Conservation (phyloP, 2,797 vertebrate genomes). For the Molossus molossus region DNA sequence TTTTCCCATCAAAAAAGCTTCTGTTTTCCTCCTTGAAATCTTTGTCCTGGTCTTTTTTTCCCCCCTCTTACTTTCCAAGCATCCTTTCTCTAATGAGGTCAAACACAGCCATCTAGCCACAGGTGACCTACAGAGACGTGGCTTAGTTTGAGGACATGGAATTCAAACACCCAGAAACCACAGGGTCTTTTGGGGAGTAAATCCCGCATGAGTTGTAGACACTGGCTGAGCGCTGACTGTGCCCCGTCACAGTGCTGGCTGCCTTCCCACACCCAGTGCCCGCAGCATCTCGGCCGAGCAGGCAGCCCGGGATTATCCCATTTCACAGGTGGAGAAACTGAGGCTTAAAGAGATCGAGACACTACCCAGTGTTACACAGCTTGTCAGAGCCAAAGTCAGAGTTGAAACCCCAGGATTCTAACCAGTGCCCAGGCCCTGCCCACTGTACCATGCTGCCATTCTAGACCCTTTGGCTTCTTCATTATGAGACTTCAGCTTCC, state of each 20-base stretch:
- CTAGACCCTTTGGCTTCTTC: neutral
- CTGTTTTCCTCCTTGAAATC: conserved; percentile 72
- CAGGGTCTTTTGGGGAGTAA: neutral
- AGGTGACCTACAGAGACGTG: neutral
- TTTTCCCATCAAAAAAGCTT: conserved; percentile 42
- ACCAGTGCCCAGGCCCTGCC: neutral
- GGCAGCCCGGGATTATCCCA: neutral
- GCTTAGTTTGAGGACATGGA: neutral
- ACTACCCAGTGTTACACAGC: neutral
- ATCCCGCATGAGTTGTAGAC: neutral
- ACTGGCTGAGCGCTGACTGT: neutral
- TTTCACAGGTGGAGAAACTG: neutral
- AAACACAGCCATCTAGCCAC: conserved; percentile 33
- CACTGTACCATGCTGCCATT: neutral
- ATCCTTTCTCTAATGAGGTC: conserved; percentile 57
- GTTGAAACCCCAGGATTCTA: neutral
- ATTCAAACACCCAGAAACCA: conserved; percentile 45
- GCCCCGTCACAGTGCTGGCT: too few relatives aligned
- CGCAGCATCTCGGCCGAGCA: neutral
- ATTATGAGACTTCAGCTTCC: neutral
- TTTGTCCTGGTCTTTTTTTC: neutral
- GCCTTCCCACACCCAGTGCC: too few relatives aligned
- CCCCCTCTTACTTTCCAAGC: neutral
- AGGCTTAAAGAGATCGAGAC: neutral
- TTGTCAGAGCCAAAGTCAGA: neutral